Evolutionary conservation across 2,888 invertebrate species (phyloP).

Genomic region (Harmothoe impar): DNA sequence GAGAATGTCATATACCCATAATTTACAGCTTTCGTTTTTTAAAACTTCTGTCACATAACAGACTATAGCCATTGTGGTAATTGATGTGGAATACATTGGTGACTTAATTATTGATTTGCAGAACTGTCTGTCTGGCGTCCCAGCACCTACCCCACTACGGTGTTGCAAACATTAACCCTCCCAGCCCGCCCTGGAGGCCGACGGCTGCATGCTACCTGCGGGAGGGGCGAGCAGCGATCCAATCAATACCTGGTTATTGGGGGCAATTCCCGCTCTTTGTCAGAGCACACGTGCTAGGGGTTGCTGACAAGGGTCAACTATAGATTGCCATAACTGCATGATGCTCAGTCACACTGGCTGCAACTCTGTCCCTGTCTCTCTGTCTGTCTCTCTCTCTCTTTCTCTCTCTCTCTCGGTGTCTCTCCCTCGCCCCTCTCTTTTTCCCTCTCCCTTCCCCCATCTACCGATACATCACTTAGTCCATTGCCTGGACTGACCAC

Average conservation of each 20-base stretch:
- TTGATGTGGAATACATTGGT: not conserved
- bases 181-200: not conserved
- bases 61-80: not conserved
- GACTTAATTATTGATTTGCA: not conserved
- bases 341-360: too few relatives aligned
- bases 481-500: too few relatives aligned
- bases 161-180: not conserved
- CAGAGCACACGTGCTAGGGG: constrained; percentile 15
- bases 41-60: too few relatives aligned
- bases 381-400: too few relatives aligned
- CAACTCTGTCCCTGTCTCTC: too few relatives aligned
- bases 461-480: too few relatives aligned
- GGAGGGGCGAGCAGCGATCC: not conserved
- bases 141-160: not conserved
- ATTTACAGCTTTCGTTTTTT: too few relatives aligned
- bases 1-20: too few relatives aligned
- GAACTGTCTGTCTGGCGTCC: not conserved
- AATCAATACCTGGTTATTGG: not conserved
- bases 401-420: too few relatives aligned
- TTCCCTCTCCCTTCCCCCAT: too few relatives aligned
- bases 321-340: constrained; percentile 2
- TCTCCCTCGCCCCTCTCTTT: too few relatives aligned
- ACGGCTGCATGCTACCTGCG: not conserved
- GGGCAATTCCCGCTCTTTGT: constrained; percentile 12
- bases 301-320: not conserved